Conservation (phyloP, 2,797 vertebrate species). For the Intellagama lesueurii region DNA sequence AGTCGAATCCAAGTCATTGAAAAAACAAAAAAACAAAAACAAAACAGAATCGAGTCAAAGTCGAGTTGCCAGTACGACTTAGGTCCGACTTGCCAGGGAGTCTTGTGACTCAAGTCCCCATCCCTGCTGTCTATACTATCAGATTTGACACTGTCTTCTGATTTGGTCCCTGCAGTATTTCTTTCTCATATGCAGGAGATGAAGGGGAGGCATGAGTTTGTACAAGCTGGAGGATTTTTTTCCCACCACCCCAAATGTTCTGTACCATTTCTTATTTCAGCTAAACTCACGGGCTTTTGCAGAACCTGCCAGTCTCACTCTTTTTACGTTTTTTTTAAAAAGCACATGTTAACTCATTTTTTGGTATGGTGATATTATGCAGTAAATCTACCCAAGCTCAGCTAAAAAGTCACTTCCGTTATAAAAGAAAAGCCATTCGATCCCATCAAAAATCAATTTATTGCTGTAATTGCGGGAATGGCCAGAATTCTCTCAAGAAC, state of each 20-base stretch:
- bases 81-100: no score
- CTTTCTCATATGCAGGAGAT: background rate
- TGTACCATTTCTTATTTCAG: background rate
- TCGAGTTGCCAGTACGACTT: no score
- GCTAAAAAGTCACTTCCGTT: background rate
- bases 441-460: background rate
- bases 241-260: background rate
- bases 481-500: slow-evolving; percentile 16
- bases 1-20: no score
- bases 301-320: background rate
- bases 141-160: background rate
- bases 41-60: no score
- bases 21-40: no score
- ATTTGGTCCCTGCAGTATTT: background rate
- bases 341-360: background rate
- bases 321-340: no score
- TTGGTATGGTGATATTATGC: background rate
- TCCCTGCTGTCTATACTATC: no score
- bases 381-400: background rate
- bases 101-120: no score
- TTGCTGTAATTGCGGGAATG: slow-evolving; percentile 8
- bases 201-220: background rate
- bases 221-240: background rate
- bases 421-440: background rate
- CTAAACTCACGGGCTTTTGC: background rate